Conservation (phyloP, 1,140 invertebrate species). For the Homarus americanus region DNA sequence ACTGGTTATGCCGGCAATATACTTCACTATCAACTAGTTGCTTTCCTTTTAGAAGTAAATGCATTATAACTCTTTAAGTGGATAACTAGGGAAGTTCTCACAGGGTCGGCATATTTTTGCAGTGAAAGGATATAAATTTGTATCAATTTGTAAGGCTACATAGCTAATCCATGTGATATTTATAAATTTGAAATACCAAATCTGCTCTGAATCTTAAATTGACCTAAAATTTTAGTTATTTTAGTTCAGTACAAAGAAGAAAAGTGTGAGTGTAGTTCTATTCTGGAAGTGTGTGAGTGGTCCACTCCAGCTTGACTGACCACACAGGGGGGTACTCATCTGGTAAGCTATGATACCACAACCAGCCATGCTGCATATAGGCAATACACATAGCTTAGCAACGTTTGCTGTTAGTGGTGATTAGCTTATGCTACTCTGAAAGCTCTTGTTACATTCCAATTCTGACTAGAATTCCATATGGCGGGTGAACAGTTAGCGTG, state of each 20-base stretch:
- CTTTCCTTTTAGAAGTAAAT: slow-evolving; percentile 44
- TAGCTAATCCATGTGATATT: not conserved
- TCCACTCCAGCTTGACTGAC: slow-evolving; percentile 24
- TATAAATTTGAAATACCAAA: not conserved
- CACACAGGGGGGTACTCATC: slow-evolving; percentile 20
- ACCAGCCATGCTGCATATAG: not conserved
- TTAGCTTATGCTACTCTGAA: slow-evolving; percentile 32
- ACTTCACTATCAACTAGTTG: slow-evolving; percentile 28
- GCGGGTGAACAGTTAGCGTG: slow-evolving; percentile 29
- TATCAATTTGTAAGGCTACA: not conserved
- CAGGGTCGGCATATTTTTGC: not conserved
- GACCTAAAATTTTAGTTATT: not conserved
- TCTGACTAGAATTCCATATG: slow-evolving; percentile 51
- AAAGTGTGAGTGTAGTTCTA: not conserved
- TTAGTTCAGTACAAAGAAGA: not conserved
- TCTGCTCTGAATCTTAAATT: not conserved
- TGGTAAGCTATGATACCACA: slow-evolving; percentile 10
- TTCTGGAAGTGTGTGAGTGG: slow-evolving; percentile 5
- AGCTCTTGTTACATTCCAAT: slow-evolving; percentile 50
- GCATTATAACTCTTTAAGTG: not conserved
- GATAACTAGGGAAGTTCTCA: not conserved
- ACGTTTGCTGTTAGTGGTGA: slow-evolving; percentile 7
- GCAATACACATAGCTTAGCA: not conserved
- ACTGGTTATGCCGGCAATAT: slow-evolving; percentile 23
- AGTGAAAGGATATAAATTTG: not conserved